These are phyloP conservation scores for Rhyzopertha dominica DNA, from an alignment of 1,140 invertebrate genomes.

Conservation along the genomic window DNA sequence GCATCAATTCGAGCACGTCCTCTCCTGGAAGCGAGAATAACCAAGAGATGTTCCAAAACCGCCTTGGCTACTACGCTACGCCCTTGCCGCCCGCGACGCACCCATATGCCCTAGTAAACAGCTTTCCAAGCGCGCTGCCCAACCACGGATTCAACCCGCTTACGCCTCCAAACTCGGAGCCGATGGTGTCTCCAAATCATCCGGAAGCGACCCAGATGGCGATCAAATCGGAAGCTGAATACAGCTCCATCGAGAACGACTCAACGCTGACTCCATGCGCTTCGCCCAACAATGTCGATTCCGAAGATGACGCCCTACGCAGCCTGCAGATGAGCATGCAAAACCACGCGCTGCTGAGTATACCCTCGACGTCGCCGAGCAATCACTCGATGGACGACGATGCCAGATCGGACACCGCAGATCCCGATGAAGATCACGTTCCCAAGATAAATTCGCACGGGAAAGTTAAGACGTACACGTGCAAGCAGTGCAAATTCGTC, in stretches of 20 bases:
- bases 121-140: slow-evolving; percentile 37
- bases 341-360: slow-evolving; percentile 20
- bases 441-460: slow-evolving; percentile 76
- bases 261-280: slow-evolving; percentile 16
- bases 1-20: slow-evolving; percentile 37
- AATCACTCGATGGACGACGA: too few relatives aligned
- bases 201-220: neutral
- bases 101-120: slow-evolving; percentile 35
- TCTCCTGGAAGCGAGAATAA: slow-evolving; percentile 39
- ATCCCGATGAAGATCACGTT: slow-evolving; percentile 57
- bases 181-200: slow-evolving; percentile 24
- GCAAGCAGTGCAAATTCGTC: slow-evolving; percentile 86
- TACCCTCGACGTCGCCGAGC: neutral
- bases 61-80: too few relatives aligned
- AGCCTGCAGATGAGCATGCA: slow-evolving; percentile 28
- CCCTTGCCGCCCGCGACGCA: too few relatives aligned
- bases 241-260: slow-evolving; percentile 14
- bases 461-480: slow-evolving; percentile 83
- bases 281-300: slow-evolving; percentile 9
- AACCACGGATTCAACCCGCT: slow-evolving; percentile 44
- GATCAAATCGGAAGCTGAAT: too few relatives aligned
- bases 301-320: slow-evolving; percentile 20
- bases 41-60: slow-evolving; percentile 20
- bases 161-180: slow-evolving; percentile 46
- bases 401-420: slow-evolving; percentile 30